A percentile compares a stretch with the other conserved stretches of the same genome.
Conservation (phyloP, 2,888 invertebrate genomes). For the Amphipyra tragopoginis region DNA sequence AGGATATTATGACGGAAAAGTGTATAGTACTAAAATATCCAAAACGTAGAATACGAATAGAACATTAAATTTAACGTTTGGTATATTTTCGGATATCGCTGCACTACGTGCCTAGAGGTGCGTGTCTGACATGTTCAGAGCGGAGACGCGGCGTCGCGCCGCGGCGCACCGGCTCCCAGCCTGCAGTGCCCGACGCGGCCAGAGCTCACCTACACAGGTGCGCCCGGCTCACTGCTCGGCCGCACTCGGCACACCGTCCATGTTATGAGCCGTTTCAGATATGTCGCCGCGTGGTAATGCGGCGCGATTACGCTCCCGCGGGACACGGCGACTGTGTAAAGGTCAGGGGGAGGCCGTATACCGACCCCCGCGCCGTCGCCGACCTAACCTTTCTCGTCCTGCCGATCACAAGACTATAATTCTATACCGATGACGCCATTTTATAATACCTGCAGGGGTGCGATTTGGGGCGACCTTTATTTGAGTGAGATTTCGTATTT, state of each 20-base stretch:
- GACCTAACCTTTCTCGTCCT: slow-evolving; percentile 73
- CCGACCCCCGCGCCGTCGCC: slow-evolving; percentile 58
- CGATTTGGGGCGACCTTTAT: slow-evolving; percentile 73
- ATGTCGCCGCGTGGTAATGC: slow-evolving; percentile 72
- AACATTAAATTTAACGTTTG: neutral
- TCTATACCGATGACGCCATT: slow-evolving; percentile 73
- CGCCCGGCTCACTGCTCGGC: slow-evolving; percentile 40
- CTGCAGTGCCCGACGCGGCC: slow-evolving; percentile 75
- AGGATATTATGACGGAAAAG: no score
- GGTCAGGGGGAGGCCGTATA: slow-evolving; percentile 73
- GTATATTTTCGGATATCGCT: slow-evolving; percentile 36
- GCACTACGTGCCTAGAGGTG: slow-evolving; percentile 41
- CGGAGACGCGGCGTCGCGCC: slow-evolving; percentile 69
- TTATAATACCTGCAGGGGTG: slow-evolving; percentile 73
- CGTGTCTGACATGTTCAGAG: slow-evolving; percentile 51
- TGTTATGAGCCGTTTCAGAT: slow-evolving; percentile 68
- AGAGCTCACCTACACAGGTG: slow-evolving; percentile 54
- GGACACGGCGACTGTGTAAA: slow-evolving; percentile 70
- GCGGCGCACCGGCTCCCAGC: slow-evolving; percentile 54
- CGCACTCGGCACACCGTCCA: slow-evolving; percentile 63
- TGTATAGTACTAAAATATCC: no score
- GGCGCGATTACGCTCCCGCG: slow-evolving; percentile 73
- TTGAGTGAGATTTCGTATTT: slow-evolving; percentile 70
- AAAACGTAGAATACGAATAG: neutral
- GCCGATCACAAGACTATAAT: slow-evolving; percentile 67